Percentiles rank a stretch among this genome's conserved stretches.
Conservation (phyloP, 2,797 vertebrate genomes). For the Falco rusticolus region DNA sequence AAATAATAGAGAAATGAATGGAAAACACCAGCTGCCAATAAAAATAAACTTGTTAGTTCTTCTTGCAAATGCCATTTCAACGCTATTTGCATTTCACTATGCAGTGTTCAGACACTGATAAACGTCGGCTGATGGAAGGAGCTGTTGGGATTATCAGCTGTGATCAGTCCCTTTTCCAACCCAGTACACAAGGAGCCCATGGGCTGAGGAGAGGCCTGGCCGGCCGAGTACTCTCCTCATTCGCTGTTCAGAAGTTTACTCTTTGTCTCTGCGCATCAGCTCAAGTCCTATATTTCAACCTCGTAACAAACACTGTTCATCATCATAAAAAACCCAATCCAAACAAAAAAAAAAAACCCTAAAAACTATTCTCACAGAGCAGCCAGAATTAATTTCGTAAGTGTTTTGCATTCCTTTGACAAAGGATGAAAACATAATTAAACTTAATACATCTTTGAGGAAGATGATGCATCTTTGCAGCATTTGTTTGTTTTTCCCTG, state of each 20-base stretch:
- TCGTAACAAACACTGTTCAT: neutral
- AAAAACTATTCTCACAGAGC: neutral
- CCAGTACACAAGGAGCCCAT: accelerated
- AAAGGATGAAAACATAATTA: neutral
- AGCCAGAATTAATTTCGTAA: neutral
- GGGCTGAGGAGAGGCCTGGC: neutral
- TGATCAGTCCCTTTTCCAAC: neutral
- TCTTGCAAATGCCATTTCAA: neutral
- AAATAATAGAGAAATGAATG: neutral
- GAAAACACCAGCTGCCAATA: neutral
- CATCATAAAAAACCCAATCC: neutral
- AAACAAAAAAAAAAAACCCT: neutral
- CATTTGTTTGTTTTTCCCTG: neutral
- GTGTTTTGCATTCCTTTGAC: neutral
- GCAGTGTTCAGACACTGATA: neutral
- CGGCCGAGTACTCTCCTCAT: neutral
- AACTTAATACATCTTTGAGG: neutral
- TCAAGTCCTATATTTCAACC: neutral
- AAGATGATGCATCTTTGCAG: neutral
- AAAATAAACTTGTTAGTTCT: neutral
- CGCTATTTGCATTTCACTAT: accelerated
- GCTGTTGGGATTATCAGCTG: neutral
- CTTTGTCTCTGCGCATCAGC: too few relatives aligned
- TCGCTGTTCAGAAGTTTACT: neutral
- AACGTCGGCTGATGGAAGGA: neutral